Conservation (phyloP, 2,888 invertebrate genomes). For the Drosophila putrida region DNA sequence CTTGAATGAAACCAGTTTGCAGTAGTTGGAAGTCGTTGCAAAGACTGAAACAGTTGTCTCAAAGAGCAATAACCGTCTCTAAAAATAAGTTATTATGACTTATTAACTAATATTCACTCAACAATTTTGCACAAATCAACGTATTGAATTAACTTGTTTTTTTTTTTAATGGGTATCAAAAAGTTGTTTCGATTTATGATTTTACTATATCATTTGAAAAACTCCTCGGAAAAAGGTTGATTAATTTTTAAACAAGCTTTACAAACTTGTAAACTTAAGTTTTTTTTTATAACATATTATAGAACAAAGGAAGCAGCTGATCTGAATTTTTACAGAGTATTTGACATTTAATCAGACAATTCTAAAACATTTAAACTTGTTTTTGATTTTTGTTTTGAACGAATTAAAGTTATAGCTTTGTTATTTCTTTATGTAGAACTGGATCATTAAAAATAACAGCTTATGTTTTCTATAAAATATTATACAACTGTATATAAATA, state of each 20-base stretch:
- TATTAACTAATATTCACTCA: constrained; percentile 37
- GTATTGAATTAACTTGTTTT: constrained; percentile 28
- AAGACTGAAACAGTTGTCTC: constrained; percentile 32
- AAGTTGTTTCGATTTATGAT: background rate
- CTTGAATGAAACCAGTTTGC: constrained; percentile 42
- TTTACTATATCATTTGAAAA: no score
- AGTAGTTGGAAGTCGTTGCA: constrained; percentile 10
- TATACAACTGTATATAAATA: no score
- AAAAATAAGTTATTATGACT: constrained; percentile 30
- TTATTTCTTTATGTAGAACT: background rate
- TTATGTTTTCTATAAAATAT: background rate
- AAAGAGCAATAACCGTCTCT: constrained; percentile 42
- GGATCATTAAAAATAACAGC: constrained; percentile 5
- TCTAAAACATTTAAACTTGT: constrained; percentile 3
- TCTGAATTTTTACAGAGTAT: constrained; percentile 4
- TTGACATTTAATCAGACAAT: background rate
- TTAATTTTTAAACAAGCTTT: no score
- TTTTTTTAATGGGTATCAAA: background rate
- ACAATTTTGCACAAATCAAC: constrained; percentile 12
- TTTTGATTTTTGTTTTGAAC: constrained; percentile 5
- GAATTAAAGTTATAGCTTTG: background rate
- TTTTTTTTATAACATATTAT: background rate
- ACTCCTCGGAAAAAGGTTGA: no score
- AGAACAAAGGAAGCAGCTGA: background rate
- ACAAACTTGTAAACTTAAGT: no score